A percentile compares a stretch with the other conserved stretches of the same genome.
Conservation (phyloP, 2,113 vertebrate genomes). For the Xyrauchen texanus region DNA sequence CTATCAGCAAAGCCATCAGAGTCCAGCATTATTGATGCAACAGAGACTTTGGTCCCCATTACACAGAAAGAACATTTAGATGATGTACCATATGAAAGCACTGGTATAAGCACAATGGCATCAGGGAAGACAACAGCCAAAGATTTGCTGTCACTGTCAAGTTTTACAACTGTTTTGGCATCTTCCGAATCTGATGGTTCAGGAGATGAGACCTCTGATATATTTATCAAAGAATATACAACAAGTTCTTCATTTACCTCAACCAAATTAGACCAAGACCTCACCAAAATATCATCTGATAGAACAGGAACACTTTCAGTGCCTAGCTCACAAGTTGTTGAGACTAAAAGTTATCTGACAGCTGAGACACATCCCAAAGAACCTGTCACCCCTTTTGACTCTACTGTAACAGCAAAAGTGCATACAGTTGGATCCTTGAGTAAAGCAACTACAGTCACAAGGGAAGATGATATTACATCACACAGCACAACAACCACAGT, state of each 20-base stretch:
- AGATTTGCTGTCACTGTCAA: neutral
- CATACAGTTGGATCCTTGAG: neutral
- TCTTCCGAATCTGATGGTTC: neutral
- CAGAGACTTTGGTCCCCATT: neutral
- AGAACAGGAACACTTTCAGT: neutral
- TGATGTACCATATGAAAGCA: neutral
- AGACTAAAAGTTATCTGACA: neutral
- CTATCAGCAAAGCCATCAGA: neutral
- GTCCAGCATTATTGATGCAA: conserved; percentile 10
- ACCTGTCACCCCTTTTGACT: neutral
- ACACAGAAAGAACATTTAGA: conserved; percentile 7
- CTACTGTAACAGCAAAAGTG: neutral
- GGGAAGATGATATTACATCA: neutral
- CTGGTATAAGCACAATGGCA: neutral
- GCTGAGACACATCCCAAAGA: neutral
- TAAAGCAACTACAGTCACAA: neutral
- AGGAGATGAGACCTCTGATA: neutral
- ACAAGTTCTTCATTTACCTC: neutral
- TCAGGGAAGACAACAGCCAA: neutral
- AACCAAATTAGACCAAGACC: neutral
- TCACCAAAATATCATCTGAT: neutral
- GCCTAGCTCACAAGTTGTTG: neutral
- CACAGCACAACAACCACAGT: neutral
- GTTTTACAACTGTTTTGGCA: neutral
- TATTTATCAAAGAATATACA: neutral